Evolutionary conservation across 2,797 vertebrate species (phyloP).

Genomic region (Silurus aristotelis): DNA sequence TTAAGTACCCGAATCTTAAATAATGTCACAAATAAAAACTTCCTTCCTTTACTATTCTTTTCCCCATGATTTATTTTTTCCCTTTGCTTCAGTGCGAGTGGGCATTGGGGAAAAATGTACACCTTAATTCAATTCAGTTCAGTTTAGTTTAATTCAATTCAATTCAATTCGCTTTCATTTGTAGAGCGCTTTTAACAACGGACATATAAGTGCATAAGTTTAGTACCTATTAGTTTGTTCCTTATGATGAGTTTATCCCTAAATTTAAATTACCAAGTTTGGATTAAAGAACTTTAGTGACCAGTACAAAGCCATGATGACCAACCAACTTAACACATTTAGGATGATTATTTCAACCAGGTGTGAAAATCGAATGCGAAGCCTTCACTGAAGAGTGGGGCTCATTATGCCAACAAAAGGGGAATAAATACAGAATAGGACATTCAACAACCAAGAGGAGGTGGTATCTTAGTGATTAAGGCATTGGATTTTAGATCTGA

Average conservation of each 20-base stretch:
- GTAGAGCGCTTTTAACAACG: too few relatives aligned
- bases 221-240: neutral
- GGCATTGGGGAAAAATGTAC: neutral
- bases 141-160: too few relatives aligned
- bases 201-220: too few relatives aligned
- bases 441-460: neutral
- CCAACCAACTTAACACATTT: neutral
- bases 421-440: neutral
- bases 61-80: neutral
- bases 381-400: neutral
- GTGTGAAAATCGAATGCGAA: neutral
- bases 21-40: neutral
- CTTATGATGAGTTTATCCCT: too few relatives aligned
- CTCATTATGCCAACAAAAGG: neutral
- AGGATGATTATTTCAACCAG: neutral
- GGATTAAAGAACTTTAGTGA: too few relatives aligned
- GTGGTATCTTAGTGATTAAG: too few relatives aligned
- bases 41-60: neutral
- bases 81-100: neutral
- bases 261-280: too few relatives aligned
- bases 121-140: neutral
- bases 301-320: neutral
- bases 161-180: too few relatives aligned
- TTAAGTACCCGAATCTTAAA: neutral
- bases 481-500: too few relatives aligned